Base-by-base conservation (phyloP, 2,113 vertebrate genomes). In the Rhagologus leucostigma region DNA sequence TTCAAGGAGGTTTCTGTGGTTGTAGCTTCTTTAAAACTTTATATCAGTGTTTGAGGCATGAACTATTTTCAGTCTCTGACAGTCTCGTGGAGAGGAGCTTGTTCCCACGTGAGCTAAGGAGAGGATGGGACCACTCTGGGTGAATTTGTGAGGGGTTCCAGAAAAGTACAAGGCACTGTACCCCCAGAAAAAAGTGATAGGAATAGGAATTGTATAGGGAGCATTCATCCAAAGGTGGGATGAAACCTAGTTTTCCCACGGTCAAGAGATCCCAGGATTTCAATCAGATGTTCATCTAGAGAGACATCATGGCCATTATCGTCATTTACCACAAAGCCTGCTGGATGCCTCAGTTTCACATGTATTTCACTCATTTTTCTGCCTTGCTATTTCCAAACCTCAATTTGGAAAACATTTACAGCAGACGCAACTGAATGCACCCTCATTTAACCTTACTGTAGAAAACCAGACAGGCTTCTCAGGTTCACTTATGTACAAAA, bases 71-170 rank as follows among this genome's bases (percentile, higher is more conserved):
- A 44, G 17, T 44, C 42, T 18, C 42, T 44, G 42, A 44, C 42
- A 44, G 42, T 44, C 63, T 65, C 0, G 0, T 6, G 42, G 20
- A 32, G 23, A 3, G 12, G 13, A 92, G 18, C 41, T 76, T 37
- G 19, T 7, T 50, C 39, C 44, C 2, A 1, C 26, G 8, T 0
- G 2, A 65, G 35, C 42, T 42, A 17, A 74, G 35, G 39, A 69
- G 21, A 82, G 18, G 22, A 49, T 5, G 4, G 37, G 32, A 62
- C 10, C 3, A 5, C 1, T 1, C 35, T 14, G 21, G 19, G 9
- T 46, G 2, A 9, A 14, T 44, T 55, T 77, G 12, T 32, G 64
- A 88, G 44, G 24, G 41, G 9, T 14, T 92, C 39, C 9, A 19
- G 27, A 20, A 60, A 53, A 59, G 47, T 16, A 9, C 29, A 67